These are phyloP conservation scores for Sebastes paucispinis DNA, from an alignment of 2,797 vertebrate genomes.

Conservation along the genomic window DNA sequence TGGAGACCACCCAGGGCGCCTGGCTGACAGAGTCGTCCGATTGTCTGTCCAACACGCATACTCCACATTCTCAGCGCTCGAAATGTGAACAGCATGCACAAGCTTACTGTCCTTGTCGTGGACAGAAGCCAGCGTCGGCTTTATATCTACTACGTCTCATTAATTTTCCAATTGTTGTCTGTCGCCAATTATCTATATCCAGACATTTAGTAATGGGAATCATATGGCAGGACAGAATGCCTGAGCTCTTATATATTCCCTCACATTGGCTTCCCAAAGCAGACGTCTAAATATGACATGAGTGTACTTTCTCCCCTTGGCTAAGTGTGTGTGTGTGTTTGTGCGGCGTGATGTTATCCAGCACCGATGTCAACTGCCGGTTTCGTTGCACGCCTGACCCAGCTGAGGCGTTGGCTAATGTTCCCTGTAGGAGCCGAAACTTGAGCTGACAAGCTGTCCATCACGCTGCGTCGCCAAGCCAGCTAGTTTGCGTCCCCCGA, in stretches of 20 bases:
- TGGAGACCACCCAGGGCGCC: conserved; percentile 74
- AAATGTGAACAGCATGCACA: conserved; percentile 35
- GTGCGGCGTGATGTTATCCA: conserved; percentile 50
- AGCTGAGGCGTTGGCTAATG: conserved; percentile 59
- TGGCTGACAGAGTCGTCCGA: conserved; percentile 70
- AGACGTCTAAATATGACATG: conserved; percentile 55
- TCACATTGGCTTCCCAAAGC: conserved; percentile 14
- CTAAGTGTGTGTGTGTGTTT: conserved; percentile 22
- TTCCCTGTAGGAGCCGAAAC: conserved; percentile 74
- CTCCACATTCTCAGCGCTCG: conserved; percentile 67
- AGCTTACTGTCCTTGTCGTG: conserved; percentile 30
- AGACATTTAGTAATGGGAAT: conserved; percentile 51
- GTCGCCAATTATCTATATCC: conserved; percentile 45
- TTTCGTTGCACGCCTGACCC: conserved; percentile 58
- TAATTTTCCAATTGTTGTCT: conserved; percentile 47
- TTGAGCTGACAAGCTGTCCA: conserved; percentile 65
- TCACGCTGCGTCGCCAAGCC: conserved; percentile 28
- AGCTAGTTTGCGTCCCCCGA: conserved; percentile 56
- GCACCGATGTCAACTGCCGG: conserved; percentile 42
- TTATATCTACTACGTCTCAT: conserved; percentile 32
- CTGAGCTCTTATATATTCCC: conserved; percentile 22
- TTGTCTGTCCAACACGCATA: conserved; percentile 74
- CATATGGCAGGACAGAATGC: conserved; percentile 34
- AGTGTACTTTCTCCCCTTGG: conserved; percentile 27
- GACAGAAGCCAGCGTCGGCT: conserved; percentile 27